Evolutionary conservation across 1,140 invertebrate species (phyloP), one percentile per base, ranked within the genome.

Genomic region (Amyelois transitella): DNA sequence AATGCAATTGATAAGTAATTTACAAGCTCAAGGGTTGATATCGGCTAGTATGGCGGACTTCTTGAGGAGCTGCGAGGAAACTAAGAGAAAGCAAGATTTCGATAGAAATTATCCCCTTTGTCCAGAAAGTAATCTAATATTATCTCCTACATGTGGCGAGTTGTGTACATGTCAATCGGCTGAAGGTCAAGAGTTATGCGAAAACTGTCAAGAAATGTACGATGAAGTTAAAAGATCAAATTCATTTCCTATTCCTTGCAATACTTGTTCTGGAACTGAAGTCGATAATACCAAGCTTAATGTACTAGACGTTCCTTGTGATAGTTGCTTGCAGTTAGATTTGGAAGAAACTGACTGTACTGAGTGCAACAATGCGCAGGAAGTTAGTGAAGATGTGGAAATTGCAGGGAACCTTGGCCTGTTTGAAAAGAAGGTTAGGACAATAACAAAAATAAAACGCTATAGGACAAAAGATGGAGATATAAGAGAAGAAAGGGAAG

Each of bases 401-500:
- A 47, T 49, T n/a, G 66, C 65, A 20, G 58, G 52, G 18, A 51
- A 47, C 12, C 53, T 66, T 12, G 68, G 68, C 19, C 73, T 67
- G 20, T 73, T 64, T 55, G 66, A 72, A 52, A 75, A 66, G 38
- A 66, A 67, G 54, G 47, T 66, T 10, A 53, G 54, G 28, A 77
- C 63, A 55, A 71, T 65, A 45, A 62, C 55, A 20, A 72, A 60
- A 62, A 45, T 77, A 8, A 77, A 47, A 32, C 59, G 72, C 53
- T 62, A 56, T 7, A 53, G 58, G 8, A 70, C 77, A 18, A 44
- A 32, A 24, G 72, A 76, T 55, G 77, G 73, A n/a, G 72, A 65
- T 2, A 59, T 76, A 20, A 50, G 55, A n/a, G 65, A 74, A 59
- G 55, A 72, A 48, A 74, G 55, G 55, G 53, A 66, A 66, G 52